Base-by-base conservation (phyloP, 2,888 invertebrate genomes). In the Sylvicola cinctus region DNA sequence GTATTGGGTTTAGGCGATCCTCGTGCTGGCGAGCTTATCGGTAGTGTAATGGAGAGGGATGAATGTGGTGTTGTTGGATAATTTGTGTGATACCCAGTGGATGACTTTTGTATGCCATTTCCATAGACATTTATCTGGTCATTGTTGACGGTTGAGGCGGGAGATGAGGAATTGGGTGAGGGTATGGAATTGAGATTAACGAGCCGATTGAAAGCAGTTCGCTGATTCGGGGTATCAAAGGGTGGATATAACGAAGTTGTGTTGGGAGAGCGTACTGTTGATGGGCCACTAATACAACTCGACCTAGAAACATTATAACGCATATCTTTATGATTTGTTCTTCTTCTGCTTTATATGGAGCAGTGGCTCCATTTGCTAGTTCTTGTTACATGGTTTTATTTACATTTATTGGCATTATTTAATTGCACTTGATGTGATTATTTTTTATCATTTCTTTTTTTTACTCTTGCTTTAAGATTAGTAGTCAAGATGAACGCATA, bases 251-350 rank as follows among this genome's bases (percentile, higher is more conserved):
- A 6, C 20, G 20, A 36, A 38, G 41, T 40, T 43, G 44, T 43
- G 43, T 43, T 44, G 45, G 36, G 37, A 34, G 37, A 38, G 37
- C 39, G 52, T 51, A 52, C 45, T 48, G 51, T 48, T 49, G 49
- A 54, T 50, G 55, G 51, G 51, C 54, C 48, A 55, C 41, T 44
- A 43, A 42, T 41, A 46, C 42, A 44, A 43, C 54, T 56, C 47
- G 54, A 58, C 57, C 57, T 58, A 58, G 58, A 58, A 58, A 58
- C 57, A 58, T 58, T 58, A 57, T 57, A 55, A 39, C 38, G 42
- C 39, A 20, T 20, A 6, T 20, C 20, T 20, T 20, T 20, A 20
- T 20, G 20, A 20, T 20, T 37, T 51, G 53, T 48, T 12, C 14
- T 6, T 29, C 10, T 29, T 12, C 10, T 50, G 42, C 47, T 42